Evolutionary conservation across 2,797 vertebrate genomes (phyloP), one percentile per base, ranked within the genome.

Genomic region (Tragelaphus eurycerus): DNA sequence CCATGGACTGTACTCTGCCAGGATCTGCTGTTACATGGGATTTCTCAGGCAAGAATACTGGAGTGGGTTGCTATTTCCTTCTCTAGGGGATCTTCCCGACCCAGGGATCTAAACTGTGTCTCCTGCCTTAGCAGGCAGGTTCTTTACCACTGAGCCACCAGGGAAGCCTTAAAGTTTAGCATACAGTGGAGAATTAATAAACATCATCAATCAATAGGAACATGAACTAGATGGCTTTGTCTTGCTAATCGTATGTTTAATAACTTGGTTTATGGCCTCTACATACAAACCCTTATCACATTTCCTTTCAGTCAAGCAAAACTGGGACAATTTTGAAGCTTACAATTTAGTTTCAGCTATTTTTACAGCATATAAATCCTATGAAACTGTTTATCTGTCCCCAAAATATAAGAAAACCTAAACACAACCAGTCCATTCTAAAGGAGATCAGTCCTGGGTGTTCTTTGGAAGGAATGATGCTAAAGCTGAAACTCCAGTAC

Each of bases 361-460:
- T 90, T 93, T 90, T 95, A 78, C 17, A 95, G 93, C 93, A 67
- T 46, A 27, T 1, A 87, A 97, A 95, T 76, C 16, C 91, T 89
- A 57, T 10, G 8, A 96, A 96, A 95, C 86, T 54, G 16, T 94
- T 89, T 90, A 90, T 19, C n/a, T 96, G 55, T 90, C 48, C 54
- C 89, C 57, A 89, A 96, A 87, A 85, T 55, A 87, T 48, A 76
- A 94, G 21, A 62, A 97, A 86, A 92, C 59, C 7, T 88, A 95
- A 94, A 92, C 23, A 79, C 23, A 92, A 57, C 6, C 8, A 6
- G 59, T 29, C 27, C 2, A 31, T 60, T 60, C 59, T 60, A 13
- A 60, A 60, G 27, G 59, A 29, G 27, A 29, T 29, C 27, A 60
- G 27, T 1, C 59, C 59, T 29, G 59, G 59, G 6, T 6, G 5